Conservation (phyloP, 2,797 vertebrate species). For the Bradypodion ventrale region DNA sequence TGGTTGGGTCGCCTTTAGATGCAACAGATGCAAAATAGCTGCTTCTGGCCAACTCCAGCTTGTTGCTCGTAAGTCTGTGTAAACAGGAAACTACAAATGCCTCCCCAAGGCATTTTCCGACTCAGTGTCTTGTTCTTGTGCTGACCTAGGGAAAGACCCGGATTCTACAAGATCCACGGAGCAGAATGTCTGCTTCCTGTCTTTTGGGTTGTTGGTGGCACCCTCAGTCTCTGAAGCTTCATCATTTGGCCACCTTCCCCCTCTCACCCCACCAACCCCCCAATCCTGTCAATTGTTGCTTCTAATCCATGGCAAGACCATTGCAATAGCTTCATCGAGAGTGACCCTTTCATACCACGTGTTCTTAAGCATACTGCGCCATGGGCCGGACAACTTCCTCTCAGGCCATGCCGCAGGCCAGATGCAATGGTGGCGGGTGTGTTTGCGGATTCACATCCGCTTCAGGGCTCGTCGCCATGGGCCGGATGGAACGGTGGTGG, state of each 20-base stretch:
- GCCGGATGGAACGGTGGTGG: too few species aligned
- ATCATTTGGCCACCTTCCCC: neutral
- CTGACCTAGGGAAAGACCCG: neutral
- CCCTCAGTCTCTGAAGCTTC: neutral
- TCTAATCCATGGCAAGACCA: neutral
- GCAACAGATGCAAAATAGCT: constrained; percentile 45
- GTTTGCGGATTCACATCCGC: too few species aligned
- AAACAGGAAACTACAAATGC: constrained; percentile 41
- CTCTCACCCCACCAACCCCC: too few species aligned
- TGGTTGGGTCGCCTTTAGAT: constrained; percentile 11
- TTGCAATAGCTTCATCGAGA: neutral
- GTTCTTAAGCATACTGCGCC: too few species aligned
- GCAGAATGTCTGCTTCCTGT: neutral
- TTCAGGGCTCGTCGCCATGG: too few species aligned
- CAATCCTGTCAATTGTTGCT: neutral
- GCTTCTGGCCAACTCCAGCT: constrained; percentile 31
- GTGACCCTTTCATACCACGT: too few species aligned
- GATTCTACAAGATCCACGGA: neutral
- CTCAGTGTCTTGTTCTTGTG: neutral
- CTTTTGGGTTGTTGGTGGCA: neutral
- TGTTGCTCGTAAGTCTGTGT: neutral
- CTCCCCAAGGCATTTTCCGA: neutral
- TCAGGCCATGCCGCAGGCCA: too few species aligned
- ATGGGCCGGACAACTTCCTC: too few species aligned
- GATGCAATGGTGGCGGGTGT: too few species aligned